Evolutionary conservation across 2,113 vertebrate genomes (phyloP).

Genomic region (Arizona elegans): DNA sequence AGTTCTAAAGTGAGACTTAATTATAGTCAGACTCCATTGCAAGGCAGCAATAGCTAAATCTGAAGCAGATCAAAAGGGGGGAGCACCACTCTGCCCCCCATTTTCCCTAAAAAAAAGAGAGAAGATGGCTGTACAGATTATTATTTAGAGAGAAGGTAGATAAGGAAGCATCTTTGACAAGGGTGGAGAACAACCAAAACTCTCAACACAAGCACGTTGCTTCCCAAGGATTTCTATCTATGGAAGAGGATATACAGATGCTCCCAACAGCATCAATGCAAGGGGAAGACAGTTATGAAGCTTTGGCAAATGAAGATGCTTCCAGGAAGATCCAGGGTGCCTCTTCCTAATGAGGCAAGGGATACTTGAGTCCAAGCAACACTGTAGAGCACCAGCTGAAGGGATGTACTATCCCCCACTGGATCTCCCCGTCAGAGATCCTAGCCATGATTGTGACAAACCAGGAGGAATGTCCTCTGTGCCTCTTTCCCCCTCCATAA

Average conservation of each 20-base stretch:
- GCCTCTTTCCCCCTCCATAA: background rate
- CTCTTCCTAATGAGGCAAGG: background rate
- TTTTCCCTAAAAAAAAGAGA: background rate
- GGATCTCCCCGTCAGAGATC: too few species aligned
- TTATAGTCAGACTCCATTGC: rapidly evolving
- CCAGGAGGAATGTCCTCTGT: background rate
- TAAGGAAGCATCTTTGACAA: background rate
- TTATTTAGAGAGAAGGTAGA: background rate
- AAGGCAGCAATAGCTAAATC: background rate
- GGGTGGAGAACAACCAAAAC: background rate
- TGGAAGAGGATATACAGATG: background rate
- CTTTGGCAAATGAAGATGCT: background rate
- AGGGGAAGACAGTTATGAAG: background rate
- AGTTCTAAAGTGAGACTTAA: background rate
- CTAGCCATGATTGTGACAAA: too few species aligned
- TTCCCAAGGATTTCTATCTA: rapidly evolving
- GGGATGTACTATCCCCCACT: too few species aligned
- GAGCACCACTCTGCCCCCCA: background rate
- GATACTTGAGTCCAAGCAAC: background rate
- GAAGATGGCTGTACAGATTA: background rate
- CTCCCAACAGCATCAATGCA: background rate
- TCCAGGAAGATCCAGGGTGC: background rate
- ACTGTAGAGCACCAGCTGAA: background rate
- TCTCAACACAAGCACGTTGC: background rate
- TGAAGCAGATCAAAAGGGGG: rapidly evolving